Base-by-base conservation (phyloP, 2,888 invertebrate genomes). In the Ectobius pallidus region DNA sequence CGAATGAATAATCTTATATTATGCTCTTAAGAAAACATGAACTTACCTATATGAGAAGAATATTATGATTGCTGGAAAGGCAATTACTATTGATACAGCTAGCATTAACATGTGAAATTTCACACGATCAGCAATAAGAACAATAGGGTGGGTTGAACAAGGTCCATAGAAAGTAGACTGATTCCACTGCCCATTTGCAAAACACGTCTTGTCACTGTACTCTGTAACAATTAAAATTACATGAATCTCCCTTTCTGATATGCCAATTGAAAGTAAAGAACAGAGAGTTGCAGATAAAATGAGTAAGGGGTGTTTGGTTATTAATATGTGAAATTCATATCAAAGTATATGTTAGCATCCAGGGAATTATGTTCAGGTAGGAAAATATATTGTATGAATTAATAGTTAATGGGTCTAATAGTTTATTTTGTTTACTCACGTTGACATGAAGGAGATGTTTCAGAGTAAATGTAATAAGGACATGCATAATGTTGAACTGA, bases 391-490 rank as follows among this genome's bases (percentile, higher is more conserved):
- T n/a, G n/a, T n/a, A n/a, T n/a, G n/a, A n/a, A n/a, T n/a, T n/a
- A n/a, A n/a, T n/a, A n/a, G n/a, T n/a, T n/a, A n/a, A n/a, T n/a
- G n/a, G n/a, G n/a, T n/a, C n/a, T n/a, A n/a, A n/a, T n/a, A n/a
- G n/a, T n/a, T n/a, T n/a, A n/a, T n/a, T n/a, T n/a, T n/a, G n/a
- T n/a, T n/a, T n/a, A 83, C 86, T 84, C 83, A 87, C 89, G 88
- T 69, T 85, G 78, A 73, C 89, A 87, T n/a, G 85, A 81, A 0
- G 88, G 88, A 69, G 86, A 85, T 0, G 79, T 75, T 68, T 85
- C 85, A 25, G 87, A 86, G 77, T 89, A 89, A 0, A 87, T 88
- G 77, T 88, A 88, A 72, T 86, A 86, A 0, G 88, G 86, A 79
- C 90, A 91, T 0, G 85, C 80, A 74, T 84, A 81, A n/a, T 78